phyloP scores from a whole-genome alignment of 1,140 invertebrate species.

The Anoplophora glabripennis region DNA sequence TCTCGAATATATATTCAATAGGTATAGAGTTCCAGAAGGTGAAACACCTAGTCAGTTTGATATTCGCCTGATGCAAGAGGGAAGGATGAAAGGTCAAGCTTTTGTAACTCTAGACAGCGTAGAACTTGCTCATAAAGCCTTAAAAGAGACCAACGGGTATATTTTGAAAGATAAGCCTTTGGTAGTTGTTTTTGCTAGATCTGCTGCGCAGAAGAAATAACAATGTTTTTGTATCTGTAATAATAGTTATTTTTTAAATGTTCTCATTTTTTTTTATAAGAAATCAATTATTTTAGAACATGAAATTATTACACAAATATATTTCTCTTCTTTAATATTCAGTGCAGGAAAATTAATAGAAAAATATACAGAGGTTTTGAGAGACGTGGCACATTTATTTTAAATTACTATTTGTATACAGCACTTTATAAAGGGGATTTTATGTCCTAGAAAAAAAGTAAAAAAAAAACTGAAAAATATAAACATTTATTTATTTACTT shows the following conservation, averaged over 20 bases:
- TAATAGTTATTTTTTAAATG: too few species aligned
- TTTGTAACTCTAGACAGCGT: slow-evolving; percentile 81
- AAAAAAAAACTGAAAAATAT: background rate
- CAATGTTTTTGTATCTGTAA: background rate
- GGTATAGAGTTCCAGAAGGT: slow-evolving; percentile 50
- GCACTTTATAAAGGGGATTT: too few species aligned
- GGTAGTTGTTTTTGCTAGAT: slow-evolving; percentile 84
- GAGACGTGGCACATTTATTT: too few species aligned
- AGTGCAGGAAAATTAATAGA: too few species aligned
- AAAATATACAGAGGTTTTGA: too few species aligned
- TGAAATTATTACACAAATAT: too few species aligned
- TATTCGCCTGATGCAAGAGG: slow-evolving; percentile 89
- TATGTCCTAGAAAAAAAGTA: too few species aligned
- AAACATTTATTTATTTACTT: background rate
- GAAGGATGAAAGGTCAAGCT: slow-evolving; percentile 94
- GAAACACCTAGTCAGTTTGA: slow-evolving; percentile 65
- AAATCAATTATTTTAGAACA: too few species aligned
- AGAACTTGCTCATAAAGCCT: slow-evolving; percentile 68
- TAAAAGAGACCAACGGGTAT: slow-evolving; percentile 86
- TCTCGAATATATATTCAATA: slow-evolving; percentile 74
- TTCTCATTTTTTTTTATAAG: too few species aligned
- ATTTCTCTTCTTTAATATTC: too few species aligned
- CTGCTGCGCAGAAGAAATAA: slow-evolving; percentile 34
- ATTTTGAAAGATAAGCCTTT: slow-evolving; percentile 85
- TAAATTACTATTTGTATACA: too few species aligned